Percentiles rank a stretch among this genome's conserved stretches.
Evolutionary conservation across 2,888 invertebrate species (phyloP).

Genomic region (Megamerina dolium): DNA sequence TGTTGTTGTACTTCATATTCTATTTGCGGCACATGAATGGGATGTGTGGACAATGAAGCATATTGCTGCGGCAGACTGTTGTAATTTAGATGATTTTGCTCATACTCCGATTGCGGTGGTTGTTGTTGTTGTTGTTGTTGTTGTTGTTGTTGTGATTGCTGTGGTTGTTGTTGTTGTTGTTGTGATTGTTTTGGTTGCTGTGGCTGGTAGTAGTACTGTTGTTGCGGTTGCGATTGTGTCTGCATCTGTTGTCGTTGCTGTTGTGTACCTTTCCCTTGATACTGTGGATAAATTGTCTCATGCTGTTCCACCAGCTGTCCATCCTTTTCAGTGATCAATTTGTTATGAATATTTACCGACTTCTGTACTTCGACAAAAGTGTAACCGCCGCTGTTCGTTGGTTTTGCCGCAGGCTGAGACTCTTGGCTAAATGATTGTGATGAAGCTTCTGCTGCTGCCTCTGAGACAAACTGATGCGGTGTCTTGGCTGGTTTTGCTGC

Average conservation of each 20-base stretch:
- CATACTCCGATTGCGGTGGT: background rate
- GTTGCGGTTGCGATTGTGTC: background rate
- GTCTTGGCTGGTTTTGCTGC: conserved; percentile 17
- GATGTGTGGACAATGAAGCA: background rate
- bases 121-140: conserved; percentile 2
- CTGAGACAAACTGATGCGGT: conserved; percentile 33
- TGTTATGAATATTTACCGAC: conserved; percentile 52
- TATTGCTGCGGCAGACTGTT: background rate
- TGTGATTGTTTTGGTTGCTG: conserved; percentile 4
- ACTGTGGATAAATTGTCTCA: conserved; percentile 38
- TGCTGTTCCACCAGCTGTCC: conserved; percentile 41
- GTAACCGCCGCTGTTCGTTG: conserved; percentile 44
- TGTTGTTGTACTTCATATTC: background rate
- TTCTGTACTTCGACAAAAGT: conserved; percentile 61
- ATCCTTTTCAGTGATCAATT: conserved; percentile 45
- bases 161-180: background rate
- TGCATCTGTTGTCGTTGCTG: background rate
- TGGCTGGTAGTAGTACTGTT: conserved; percentile 6
- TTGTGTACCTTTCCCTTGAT: conserved; percentile 3
- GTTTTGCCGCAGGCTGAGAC: conserved; percentile 16
- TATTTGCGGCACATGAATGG: conserved; percentile 6
- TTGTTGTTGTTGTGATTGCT: background rate
- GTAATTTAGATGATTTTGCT: conserved; percentile 5
- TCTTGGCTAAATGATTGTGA: conserved; percentile 7
- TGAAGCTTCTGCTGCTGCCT: conserved; percentile 27